Percentiles rank a stretch among this genome's conserved stretches.
These are phyloP conservation scores for Solen grandis DNA, from an alignment of 1,140 invertebrate genomes.

Conservation along the genomic window DNA sequence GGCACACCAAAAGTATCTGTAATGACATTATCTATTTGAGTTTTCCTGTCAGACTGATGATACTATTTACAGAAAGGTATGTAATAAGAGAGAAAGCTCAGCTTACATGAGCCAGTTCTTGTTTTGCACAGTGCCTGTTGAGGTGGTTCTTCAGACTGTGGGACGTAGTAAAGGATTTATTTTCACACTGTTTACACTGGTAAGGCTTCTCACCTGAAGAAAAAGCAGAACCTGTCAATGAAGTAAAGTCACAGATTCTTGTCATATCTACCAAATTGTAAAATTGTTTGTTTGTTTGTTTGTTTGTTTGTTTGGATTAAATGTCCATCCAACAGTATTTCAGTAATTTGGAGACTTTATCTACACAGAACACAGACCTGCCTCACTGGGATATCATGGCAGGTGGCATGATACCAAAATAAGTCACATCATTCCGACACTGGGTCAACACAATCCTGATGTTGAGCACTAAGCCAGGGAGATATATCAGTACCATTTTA, in stretches of 20 bases:
- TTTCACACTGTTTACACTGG: slow-evolving; percentile 88
- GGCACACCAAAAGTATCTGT: too few relatives aligned
- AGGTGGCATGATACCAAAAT: background rate
- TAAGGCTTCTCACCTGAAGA: slow-evolving; percentile 75
- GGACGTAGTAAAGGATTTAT: slow-evolving; percentile 93
- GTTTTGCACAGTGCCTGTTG: slow-evolving; percentile 84
- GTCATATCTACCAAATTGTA: background rate
- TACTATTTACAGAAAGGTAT: too few relatives aligned
- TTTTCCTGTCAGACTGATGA: too few relatives aligned
- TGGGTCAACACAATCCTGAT: background rate
- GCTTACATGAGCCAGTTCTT: slow-evolving; percentile 22
- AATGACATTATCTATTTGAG: too few relatives aligned
- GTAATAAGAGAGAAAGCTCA: too few relatives aligned
- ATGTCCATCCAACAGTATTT: too few relatives aligned
- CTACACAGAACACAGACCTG: background rate
- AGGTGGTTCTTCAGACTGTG: slow-evolving; percentile 91
- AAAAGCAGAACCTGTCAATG: background rate
- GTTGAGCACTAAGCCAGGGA: too few relatives aligned
- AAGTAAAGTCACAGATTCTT: background rate
- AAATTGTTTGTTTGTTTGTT: background rate
- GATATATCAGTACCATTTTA: too few relatives aligned
- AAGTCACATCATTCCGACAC: background rate
- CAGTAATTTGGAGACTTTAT: too few relatives aligned
- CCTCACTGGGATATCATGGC: background rate
- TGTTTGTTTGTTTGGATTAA: background rate